These are phyloP conservation scores for Rissa tridactyla DNA, from an alignment of 2,113 vertebrate genomes.

Conservation along the genomic window DNA sequence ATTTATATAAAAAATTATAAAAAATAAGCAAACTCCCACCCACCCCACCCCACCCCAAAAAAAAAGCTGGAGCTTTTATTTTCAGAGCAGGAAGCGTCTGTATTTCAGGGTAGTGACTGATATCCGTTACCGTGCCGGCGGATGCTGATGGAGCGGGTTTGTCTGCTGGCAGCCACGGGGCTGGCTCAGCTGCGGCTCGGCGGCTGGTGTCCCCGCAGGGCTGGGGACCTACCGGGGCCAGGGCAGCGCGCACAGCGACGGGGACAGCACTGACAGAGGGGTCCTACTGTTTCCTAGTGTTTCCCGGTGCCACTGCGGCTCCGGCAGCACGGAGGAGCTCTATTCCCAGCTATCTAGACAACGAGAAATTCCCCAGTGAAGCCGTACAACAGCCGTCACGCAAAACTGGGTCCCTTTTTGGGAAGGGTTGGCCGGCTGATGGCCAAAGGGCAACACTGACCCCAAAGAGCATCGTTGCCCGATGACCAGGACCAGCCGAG, in stretches of 20 bases:
- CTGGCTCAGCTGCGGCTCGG: not conserved
- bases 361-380: fast-evolving
- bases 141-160: not conserved
- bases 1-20: not conserved
- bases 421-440: not conserved
- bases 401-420: fast-evolving
- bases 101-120: not conserved
- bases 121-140: fast-evolving
- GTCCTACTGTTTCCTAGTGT: fast-evolving
- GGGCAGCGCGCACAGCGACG: fast-evolving
- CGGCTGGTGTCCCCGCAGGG: not conserved
- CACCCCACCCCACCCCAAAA: fast-evolving
- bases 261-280: not conserved
- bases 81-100: not conserved
- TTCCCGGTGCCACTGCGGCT: not conserved
- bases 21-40: not conserved
- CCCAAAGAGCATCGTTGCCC: not conserved
- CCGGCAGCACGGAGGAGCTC: not conserved
- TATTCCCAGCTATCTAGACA: not conserved
- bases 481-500: fast-evolving
- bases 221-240: not conserved
- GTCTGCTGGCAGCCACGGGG: not conserved
- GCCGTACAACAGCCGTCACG: fast-evolving
- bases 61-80: not conserved
- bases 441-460: not conserved